Evolutionary conservation across 2,888 invertebrate genomes (phyloP), one percentile per base, ranked within the genome.

Genomic region (Clunio marinus): DNA sequence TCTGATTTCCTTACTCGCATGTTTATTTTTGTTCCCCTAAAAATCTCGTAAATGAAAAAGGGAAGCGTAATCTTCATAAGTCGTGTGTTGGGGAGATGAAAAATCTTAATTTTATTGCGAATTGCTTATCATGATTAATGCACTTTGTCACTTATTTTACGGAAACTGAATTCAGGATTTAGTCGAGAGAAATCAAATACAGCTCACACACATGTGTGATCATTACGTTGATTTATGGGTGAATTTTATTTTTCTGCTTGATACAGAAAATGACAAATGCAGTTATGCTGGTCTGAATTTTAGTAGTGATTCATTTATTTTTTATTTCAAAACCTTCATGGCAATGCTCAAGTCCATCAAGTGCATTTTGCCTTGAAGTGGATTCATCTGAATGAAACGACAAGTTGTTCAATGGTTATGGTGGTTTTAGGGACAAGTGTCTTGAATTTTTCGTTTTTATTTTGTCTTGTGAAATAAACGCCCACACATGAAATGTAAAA

Each of bases 51-150:
- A n/a, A n/a, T n/a, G n/a, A n/a, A n/a, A n/a, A n/a, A n/a, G n/a
- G n/a, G n/a, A n/a, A n/a, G n/a, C n/a, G n/a, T n/a, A n/a, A n/a
- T n/a, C n/a, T n/a, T n/a, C n/a, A n/a, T n/a, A n/a, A n/a, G n/a
- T n/a, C n/a, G n/a, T n/a, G 41, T 41, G 10, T 10, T 41, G 51
- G 22, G 22, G 51, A 22, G 51, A 51, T 51, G 51, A 17, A 51
- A 51, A 51, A 51, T 51, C 51, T 41, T 58, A 5, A 10, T 10
- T 13, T 28, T 59, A 17, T 35, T 55, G 55, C 55, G n/a, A 3
- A 55, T 27, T 58, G 22, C 22, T 17, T 35, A 41, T 62, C 15
- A 37, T 62, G 62, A 62, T 62, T 62, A 62, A 62, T 62, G 62
- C 62, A 62, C 35, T 62, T 59, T 41, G 37, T 62, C 59, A 59